Base-by-base conservation (phyloP, 2,888 invertebrate genomes). In the Euspilapteryx auroguttella region DNA sequence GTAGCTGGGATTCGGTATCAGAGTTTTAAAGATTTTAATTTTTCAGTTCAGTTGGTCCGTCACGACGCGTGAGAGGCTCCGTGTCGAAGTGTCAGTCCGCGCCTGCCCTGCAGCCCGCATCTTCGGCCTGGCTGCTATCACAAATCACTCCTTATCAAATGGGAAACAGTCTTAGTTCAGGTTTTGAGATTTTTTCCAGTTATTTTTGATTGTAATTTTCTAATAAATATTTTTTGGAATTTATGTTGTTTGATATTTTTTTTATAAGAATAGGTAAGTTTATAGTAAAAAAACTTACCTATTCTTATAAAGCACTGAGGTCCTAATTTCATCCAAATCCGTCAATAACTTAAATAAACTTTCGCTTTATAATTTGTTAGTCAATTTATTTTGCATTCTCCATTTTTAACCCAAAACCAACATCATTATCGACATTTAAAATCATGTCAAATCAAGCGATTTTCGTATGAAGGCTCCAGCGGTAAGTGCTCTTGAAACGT, bases 371-470 rank as follows among this genome's bases (percentile, higher is more conserved):
- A 17, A 17, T 17, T 6, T 17, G 17, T 17, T 17, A 17, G n/a
- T n/a, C n/a, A n/a, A n/a, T n/a, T n/a, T n/a, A n/a, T n/a, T n/a
- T n/a, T n/a, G n/a, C n/a, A n/a, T n/a, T n/a, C n/a, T n/a, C n/a
- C n/a, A n/a, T n/a, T n/a, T n/a, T n/a, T n/a, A n/a, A n/a, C n/a
- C n/a, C n/a, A n/a, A n/a, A n/a, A n/a, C n/a, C n/a, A n/a, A n/a
- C n/a, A n/a, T n/a, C n/a, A n/a, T 49, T 71, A 71, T 69, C 69
- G 49, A 51, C 49, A 55, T 69, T 69, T 68, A 64, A 68, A 73
- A 73, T 73, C 71, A 64, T 71, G 73, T 68, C 64, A 68, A 69
- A 73, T 73, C 68, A 71, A 62, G 65, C 65, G 65, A 64, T 68
- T 71, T 69, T 64, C 57, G 56, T 54, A 49, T 51, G 51, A 53